Evolutionary conservation across 2,888 invertebrate species (phyloP), one percentile per base, ranked within the genome.

Genomic region (Crossocerus cetratus): DNA sequence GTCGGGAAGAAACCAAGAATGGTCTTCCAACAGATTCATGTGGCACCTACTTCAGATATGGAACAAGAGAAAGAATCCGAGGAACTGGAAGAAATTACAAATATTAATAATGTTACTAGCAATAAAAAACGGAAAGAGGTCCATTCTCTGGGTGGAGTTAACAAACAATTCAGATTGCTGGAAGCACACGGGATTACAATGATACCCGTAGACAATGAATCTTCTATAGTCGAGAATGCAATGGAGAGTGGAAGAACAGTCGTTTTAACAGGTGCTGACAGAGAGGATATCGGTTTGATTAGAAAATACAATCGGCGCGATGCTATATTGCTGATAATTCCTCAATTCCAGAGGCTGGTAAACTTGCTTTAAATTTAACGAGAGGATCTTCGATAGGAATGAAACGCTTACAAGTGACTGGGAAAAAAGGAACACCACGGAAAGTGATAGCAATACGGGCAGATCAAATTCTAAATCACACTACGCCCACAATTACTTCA

Each of bases 151-250:
- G 82, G 84, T 32, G 84, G 80, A 44, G 73, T 87, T 8, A 89
- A 89, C 32, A 91, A 91, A 75, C 92, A 92, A 20, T 91, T 95
- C 76, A 93, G 94, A 88, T 92, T 97, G 90, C 92, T 97, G 72
- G 95, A 96, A 88, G 93, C 94, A 81, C 96, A 97, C 91, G 97
- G 97, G 75, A 96, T 97, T 85, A 95, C 96, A 57, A 95, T 97
- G 94, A 93, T 97, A 88, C 95, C 96, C 62, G 92, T 94, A 21
- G 97, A 97, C 88, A 94, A 94, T 81, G 92, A 90, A 49, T 91
- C 85, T 89, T 95, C 91, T 72, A 92, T 95, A 75, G 93, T 97
- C 69, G 94, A 95, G 78, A 94, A 93, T 72, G 97, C 96, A 43
- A 93, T 98, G 88, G 95, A 96, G 91, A 95, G 94, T 90, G 97